Percentiles rank a stretch among this genome's conserved stretches.
Conservation (phyloP, 2,113 vertebrate species). For the Ceyx melanurus region DNA sequence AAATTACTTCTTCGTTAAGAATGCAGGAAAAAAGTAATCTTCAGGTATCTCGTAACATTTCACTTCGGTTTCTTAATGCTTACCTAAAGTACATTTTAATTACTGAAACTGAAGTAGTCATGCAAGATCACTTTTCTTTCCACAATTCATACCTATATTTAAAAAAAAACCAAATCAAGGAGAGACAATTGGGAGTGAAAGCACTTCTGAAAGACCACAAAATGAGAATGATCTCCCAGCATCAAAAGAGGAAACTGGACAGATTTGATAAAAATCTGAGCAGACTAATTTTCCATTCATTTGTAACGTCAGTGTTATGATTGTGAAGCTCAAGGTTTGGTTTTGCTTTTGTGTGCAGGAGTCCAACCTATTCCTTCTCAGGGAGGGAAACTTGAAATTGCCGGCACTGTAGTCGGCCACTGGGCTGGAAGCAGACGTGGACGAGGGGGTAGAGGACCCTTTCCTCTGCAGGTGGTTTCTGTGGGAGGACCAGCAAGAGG, state of each 20-base stretch:
- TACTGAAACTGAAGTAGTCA: background rate
- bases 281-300: background rate
- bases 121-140: background rate
- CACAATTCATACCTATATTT: background rate
- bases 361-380: conserved; percentile 89
- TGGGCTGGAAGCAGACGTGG: conserved; percentile 90
- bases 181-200: background rate
- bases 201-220: background rate
- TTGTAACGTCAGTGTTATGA: background rate
- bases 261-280: background rate
- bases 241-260: background rate
- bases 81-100: background rate
- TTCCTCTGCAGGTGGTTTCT: conserved; percentile 92
- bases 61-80: background rate
- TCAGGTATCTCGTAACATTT: background rate
- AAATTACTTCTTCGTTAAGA: background rate
- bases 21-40: background rate
- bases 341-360: conserved; percentile 76
- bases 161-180: background rate
- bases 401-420: conserved; percentile 94
- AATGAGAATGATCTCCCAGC: background rate
- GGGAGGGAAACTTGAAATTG: conserved; percentile 96
- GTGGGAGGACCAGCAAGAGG: conserved; percentile 90
- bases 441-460: conserved; percentile 86
- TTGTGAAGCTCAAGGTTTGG: conserved; percentile 56